Conservation (phyloP, 1,140 invertebrate genomes). For the Rhysida immarginata region DNA sequence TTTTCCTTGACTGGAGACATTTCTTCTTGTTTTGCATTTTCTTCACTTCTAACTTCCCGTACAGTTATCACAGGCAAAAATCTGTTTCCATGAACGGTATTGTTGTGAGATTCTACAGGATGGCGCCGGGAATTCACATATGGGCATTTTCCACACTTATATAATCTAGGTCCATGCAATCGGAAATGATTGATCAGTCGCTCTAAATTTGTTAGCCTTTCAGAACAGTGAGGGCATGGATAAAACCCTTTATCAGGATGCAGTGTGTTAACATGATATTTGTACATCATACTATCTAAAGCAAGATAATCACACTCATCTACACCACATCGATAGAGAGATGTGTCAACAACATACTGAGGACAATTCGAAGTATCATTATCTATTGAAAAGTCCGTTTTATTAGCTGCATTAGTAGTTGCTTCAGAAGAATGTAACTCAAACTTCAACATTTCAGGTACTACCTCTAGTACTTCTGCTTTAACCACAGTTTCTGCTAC, state of each 20-base stretch:
- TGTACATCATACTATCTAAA: conserved; percentile 49
- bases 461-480: too few species aligned
- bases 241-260: conserved; percentile 44
- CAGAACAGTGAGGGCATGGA: conserved; percentile 49
- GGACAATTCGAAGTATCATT: too few species aligned
- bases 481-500: too few species aligned
- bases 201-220: conserved; percentile 32
- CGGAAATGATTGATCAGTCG: conserved; percentile 50
- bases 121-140: conserved; percentile 21
- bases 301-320: conserved; percentile 51
- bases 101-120: neutral
- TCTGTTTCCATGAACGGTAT: neutral
- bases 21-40: neutral
- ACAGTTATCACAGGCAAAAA: neutral
- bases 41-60: neutral
- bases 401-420: too few species aligned
- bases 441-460: too few species aligned
- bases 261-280: conserved; percentile 50
- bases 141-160: conserved; percentile 48
- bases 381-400: too few species aligned
- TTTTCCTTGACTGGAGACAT: neutral
- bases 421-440: too few species aligned
- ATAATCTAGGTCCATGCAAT: conserved; percentile 52
- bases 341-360: conserved; percentile 44
- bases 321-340: conserved; percentile 50